Percentiles rank a stretch among this genome's conserved stretches.
Evolutionary conservation across 2,113 vertebrate genomes (phyloP).

Genomic region (Azemiops feae): DNA sequence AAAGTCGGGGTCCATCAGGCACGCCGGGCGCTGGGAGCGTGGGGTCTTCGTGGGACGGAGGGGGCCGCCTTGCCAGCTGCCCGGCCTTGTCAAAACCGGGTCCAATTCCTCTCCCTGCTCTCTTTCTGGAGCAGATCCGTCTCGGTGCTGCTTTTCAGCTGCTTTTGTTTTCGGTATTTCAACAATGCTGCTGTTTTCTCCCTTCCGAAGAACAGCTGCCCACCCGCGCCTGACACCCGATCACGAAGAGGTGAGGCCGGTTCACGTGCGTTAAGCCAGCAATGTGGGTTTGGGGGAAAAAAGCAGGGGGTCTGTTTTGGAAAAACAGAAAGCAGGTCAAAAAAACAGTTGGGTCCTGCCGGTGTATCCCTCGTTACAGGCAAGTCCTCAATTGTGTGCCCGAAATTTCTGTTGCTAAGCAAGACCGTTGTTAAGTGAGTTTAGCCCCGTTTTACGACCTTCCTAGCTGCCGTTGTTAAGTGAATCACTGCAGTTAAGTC

Average conservation of each 20-base stretch:
- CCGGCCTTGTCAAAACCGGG: slow-evolving; percentile 49
- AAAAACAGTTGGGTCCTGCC: too few species aligned
- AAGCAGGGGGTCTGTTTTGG: neutral
- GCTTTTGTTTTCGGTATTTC: slow-evolving; percentile 66
- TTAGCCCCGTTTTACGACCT: too few species aligned
- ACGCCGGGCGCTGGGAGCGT: slow-evolving; percentile 60
- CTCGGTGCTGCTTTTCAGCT: slow-evolving; percentile 68
- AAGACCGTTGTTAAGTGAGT: too few species aligned
- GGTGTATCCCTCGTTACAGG: neutral
- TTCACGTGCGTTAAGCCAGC: neutral
- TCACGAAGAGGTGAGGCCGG: slow-evolving; percentile 21
- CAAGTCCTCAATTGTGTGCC: neutral
- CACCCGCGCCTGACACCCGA: slow-evolving; percentile 36
- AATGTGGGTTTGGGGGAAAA: neutral
- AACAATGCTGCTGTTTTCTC: slow-evolving; percentile 64
- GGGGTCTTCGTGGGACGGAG: slow-evolving; percentile 55
- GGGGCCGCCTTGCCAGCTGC: slow-evolving; percentile 61
- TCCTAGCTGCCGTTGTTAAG: too few species aligned
- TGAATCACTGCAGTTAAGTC: too few species aligned
- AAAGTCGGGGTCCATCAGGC: slow-evolving; percentile 71
- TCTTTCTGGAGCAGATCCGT: slow-evolving; percentile 42
- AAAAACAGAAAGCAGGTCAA: neutral
- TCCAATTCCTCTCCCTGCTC: slow-evolving; percentile 6
- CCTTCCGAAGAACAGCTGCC: slow-evolving; percentile 72
- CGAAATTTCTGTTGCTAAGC: too few species aligned